Conservation (phyloP, 2,797 vertebrate genomes). For the Gobio occitaniae region DNA sequence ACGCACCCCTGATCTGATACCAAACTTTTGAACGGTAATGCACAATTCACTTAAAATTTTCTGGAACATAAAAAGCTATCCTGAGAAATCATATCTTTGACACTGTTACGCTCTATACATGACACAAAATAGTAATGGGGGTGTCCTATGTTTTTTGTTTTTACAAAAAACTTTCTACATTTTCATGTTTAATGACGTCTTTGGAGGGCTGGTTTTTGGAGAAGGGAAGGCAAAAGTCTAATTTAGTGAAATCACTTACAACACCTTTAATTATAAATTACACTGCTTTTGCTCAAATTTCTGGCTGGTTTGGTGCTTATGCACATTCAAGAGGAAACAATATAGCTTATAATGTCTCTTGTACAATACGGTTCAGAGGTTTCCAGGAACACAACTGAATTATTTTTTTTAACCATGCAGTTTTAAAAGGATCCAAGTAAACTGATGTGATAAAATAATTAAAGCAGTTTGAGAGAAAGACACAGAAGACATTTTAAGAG, state of each 20-base stretch:
- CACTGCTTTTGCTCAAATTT: background rate
- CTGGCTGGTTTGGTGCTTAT: constrained; percentile 6
- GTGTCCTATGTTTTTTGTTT: too few relatives aligned
- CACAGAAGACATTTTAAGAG: background rate
- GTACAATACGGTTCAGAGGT: too few relatives aligned
- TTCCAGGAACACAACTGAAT: background rate
- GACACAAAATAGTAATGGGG: background rate
- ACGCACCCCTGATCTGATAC: too few relatives aligned
- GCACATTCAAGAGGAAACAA: background rate
- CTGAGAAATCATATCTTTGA: background rate
- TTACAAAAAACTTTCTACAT: too few relatives aligned
- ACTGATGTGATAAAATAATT: background rate
- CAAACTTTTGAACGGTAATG: background rate
- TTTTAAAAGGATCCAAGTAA: background rate
- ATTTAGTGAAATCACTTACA: background rate
- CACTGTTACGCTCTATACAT: background rate
- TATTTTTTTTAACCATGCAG: background rate
- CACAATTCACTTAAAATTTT: background rate
- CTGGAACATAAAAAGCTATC: background rate
- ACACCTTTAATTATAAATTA: background rate
- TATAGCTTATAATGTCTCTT: background rate
- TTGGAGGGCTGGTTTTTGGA: background rate
- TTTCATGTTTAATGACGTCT: background rate
- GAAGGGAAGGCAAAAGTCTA: too few relatives aligned
- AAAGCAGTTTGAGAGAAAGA: background rate